Conservation (phyloP, 1,140 invertebrate genomes). For the Harlomillsia oculata region DNA sequence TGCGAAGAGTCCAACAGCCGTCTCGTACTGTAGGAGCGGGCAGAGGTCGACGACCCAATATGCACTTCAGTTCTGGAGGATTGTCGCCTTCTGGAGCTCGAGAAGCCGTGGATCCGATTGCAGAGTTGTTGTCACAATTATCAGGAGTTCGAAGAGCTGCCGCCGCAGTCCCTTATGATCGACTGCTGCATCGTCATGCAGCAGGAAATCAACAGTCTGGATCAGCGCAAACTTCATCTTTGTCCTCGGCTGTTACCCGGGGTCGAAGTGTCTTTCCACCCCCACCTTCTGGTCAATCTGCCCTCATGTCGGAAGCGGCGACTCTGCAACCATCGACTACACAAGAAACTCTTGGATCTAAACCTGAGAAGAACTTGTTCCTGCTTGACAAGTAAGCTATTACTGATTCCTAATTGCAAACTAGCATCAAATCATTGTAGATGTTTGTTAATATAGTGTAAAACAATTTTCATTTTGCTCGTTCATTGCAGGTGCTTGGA, state of each 20-base stretch:
- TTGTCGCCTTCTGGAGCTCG: conserved; percentile 57
- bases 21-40: conserved; percentile 33
- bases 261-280: conserved; percentile 37
- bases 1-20: conserved; percentile 34
- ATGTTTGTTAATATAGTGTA: conserved; percentile 1
- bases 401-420: no score
- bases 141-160: conserved; percentile 60
- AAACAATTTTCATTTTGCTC: conserved; percentile 18
- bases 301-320: conserved; percentile 34
- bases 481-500: conserved; percentile 49
- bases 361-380: conserved; percentile 31
- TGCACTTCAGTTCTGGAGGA: conserved; percentile 52
- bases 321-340: conserved; percentile 37
- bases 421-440: no score
- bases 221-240: conserved; percentile 38
- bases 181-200: conserved; percentile 32
- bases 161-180: conserved; percentile 33
- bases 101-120: conserved; percentile 88
- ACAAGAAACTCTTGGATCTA: conserved; percentile 52
- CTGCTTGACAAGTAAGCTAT: conserved; percentile 32
- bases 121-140: conserved; percentile 82
- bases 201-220: conserved; percentile 53
- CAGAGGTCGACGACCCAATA: conserved; percentile 34
- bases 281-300: conserved; percentile 27
- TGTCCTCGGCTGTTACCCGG: conserved; percentile 41